Evolutionary conservation across 2,797 vertebrate genomes (phyloP).

Genomic region (Lithobates pipiens): DNA sequence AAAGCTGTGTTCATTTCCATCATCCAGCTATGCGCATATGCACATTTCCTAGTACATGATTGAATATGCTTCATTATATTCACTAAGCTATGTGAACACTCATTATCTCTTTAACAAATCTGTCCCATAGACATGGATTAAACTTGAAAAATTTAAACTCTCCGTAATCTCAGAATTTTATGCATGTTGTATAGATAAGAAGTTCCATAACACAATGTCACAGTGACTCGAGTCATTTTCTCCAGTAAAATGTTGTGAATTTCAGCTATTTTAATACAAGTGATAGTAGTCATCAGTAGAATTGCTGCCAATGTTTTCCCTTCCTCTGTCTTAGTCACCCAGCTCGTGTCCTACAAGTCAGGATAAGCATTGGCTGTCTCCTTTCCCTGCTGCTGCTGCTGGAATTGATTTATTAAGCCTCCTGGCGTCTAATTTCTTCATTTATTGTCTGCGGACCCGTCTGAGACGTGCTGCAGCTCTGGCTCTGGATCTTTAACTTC

Average conservation of each 20-base stretch:
- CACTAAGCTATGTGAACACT: no score
- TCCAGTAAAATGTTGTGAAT: not conserved
- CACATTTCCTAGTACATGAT: no score
- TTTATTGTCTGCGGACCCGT: constrained; percentile 22
- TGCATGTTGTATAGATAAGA: not conserved
- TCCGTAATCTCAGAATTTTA: not conserved
- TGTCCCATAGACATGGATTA: no score
- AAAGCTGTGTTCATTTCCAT: no score
- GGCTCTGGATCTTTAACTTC: not conserved
- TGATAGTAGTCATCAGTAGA: not conserved
- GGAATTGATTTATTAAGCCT: constrained; percentile 50
- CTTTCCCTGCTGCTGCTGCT: constrained; percentile 21
- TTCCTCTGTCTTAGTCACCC: constrained; percentile 6
- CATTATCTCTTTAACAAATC: no score
- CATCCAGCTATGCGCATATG: no score
- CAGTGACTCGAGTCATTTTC: not conserved
- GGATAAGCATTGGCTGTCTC: constrained; percentile 19
- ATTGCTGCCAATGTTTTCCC: constrained; percentile 11
- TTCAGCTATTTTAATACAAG: not conserved
- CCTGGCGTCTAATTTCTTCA: constrained; percentile 49
- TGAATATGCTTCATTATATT: no score
- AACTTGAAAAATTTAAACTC: not conserved
- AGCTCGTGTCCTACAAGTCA: constrained; percentile 15
- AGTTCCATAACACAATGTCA: not conserved
- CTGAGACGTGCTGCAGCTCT: not conserved